Evolutionary conservation across 2,113 vertebrate genomes (phyloP).

Genomic region (Oreochromis spilurus): DNA sequence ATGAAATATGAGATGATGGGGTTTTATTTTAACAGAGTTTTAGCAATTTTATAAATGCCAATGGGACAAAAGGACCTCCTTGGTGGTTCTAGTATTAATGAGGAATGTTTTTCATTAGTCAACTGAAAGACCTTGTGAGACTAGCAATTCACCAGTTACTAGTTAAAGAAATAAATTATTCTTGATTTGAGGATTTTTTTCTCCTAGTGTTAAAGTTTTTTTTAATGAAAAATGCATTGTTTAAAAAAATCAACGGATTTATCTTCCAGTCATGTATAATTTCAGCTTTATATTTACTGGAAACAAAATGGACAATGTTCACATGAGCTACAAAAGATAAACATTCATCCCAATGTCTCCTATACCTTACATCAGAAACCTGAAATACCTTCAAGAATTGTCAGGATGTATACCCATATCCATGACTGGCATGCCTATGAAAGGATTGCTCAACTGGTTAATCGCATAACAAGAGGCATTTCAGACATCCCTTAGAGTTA

Average conservation of each 20-base stretch:
- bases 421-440: background rate
- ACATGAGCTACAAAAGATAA: background rate
- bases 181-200: background rate
- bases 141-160: background rate
- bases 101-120: background rate
- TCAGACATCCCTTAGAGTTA: constrained; percentile 9
- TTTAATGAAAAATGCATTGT: background rate
- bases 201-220: background rate
- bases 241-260: background rate
- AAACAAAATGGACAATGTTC: background rate
- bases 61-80: background rate
- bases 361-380: background rate
- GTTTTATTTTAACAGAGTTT: background rate
- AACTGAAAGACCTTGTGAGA: background rate
- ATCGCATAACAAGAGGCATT: background rate
- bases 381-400: background rate
- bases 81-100: background rate
- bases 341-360: background rate
- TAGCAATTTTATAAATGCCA: background rate
- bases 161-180: background rate
- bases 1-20: too few species aligned
- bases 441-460: background rate
- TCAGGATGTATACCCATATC: background rate
- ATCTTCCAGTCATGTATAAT: background rate
- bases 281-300: background rate